Evolutionary conservation across 2,797 vertebrate species (phyloP).

Genomic region (Lindbergichthys nudifrons): DNA sequence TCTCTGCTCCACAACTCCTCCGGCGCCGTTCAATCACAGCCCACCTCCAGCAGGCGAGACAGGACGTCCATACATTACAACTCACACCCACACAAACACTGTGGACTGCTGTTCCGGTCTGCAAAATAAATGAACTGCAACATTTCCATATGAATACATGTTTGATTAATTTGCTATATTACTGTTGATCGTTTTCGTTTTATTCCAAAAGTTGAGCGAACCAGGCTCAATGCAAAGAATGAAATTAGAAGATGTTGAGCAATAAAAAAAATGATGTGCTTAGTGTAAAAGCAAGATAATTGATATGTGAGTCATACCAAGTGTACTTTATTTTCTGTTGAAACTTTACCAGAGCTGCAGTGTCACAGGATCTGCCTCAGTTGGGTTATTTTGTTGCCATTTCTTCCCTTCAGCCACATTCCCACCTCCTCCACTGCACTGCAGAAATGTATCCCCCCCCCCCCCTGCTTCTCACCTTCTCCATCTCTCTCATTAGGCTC

Average conservation of each 20-base stretch:
- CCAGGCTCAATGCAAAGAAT: no score
- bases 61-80: constrained; percentile 50
- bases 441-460: background rate
- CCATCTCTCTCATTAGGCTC: background rate
- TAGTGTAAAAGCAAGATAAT: background rate
- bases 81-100: constrained; percentile 27
- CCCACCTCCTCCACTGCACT: background rate
- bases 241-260: no score
- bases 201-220: no score
- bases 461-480: background rate
- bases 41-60: constrained; percentile 53
- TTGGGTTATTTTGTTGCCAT: background rate
- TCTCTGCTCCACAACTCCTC: constrained; percentile 41
- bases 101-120: constrained; percentile 4
- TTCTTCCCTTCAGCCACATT: background rate
- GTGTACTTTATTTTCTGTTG: background rate
- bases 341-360: background rate
- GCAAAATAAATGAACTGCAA: background rate
- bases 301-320: background rate
- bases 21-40: constrained; percentile 47
- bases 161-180: constrained; percentile 1
- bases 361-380: background rate
- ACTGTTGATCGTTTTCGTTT: background rate
- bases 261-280: no score
- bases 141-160: background rate